These are phyloP conservation scores for Oenanthe melanoleuca DNA, from an alignment of 2,113 vertebrate genomes.

Conservation along the genomic window DNA sequence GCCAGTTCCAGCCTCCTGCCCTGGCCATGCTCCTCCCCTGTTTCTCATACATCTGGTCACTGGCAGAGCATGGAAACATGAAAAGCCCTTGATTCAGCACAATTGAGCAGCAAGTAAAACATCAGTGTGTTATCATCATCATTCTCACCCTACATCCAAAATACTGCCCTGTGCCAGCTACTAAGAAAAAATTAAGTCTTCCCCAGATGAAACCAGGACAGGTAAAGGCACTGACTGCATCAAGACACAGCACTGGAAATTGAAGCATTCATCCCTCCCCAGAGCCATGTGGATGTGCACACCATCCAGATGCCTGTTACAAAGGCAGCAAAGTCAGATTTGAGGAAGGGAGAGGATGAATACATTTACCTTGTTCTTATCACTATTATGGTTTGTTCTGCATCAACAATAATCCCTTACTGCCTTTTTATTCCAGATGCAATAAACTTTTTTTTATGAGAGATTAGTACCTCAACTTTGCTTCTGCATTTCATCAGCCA, in stretches of 20 bases:
- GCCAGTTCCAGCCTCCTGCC: neutral
- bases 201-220: neutral
- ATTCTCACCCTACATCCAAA: neutral
- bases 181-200: neutral
- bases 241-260: neutral
- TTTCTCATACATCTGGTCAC: neutral
- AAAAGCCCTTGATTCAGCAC: neutral
- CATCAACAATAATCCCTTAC: neutral
- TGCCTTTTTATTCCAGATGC: neutral
- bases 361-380: neutral
- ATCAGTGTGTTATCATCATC: neutral
- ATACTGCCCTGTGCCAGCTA: neutral
- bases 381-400: neutral
- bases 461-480: constrained; percentile 20
- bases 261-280: neutral
- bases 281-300: neutral
- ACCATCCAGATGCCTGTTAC: neutral
- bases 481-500: constrained; percentile 44
- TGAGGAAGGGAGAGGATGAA: neutral
- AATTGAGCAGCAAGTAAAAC: neutral
- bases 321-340: neutral
- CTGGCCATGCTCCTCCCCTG: too few relatives aligned
- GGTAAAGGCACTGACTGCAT: neutral
- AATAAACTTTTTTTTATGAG: neutral
- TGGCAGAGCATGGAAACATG: neutral